phyloP scores from a whole-genome alignment of 2,113 vertebrate genomes.

The Panurus biarmicus region DNA sequence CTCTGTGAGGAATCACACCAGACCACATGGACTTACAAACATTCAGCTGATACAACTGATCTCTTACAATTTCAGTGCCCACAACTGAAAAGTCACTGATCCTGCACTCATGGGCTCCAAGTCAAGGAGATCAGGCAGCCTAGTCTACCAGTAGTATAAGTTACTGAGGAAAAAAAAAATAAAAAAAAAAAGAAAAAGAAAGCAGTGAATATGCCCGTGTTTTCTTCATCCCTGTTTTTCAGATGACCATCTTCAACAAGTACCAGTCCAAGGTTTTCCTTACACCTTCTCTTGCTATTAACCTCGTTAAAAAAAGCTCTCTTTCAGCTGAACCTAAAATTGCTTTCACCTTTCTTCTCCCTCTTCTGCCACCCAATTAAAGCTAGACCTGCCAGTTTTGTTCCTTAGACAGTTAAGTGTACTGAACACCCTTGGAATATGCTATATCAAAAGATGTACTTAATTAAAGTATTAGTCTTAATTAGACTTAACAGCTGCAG shows the following conservation, averaged over 20 bases:
- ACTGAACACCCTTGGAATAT: background rate
- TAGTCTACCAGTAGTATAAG: background rate
- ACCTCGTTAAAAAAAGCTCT: background rate
- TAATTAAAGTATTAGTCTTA: constrained; percentile 23
- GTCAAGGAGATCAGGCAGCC: background rate
- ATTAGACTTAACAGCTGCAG: constrained; percentile 13
- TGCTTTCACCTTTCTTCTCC: background rate
- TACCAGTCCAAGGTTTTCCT: no score
- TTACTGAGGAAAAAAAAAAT: background rate
- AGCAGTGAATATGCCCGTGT: background rate
- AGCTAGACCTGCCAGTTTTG: background rate
- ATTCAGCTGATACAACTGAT: background rate
- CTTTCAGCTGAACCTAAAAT: background rate
- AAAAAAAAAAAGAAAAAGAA: background rate
- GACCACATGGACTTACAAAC: background rate
- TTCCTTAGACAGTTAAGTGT: background rate
- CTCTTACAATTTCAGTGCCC: background rate
- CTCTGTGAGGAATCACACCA: background rate
- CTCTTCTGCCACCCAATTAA: background rate
- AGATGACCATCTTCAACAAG: background rate
- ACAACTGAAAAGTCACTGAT: background rate
- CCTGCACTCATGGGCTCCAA: background rate
- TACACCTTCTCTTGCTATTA: background rate
- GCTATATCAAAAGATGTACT: background rate
- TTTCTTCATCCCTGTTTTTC: background rate